These are phyloP conservation scores for Rhinolophus sinicus DNA, from an alignment of 2,113 vertebrate species.

Conservation along the genomic window DNA sequence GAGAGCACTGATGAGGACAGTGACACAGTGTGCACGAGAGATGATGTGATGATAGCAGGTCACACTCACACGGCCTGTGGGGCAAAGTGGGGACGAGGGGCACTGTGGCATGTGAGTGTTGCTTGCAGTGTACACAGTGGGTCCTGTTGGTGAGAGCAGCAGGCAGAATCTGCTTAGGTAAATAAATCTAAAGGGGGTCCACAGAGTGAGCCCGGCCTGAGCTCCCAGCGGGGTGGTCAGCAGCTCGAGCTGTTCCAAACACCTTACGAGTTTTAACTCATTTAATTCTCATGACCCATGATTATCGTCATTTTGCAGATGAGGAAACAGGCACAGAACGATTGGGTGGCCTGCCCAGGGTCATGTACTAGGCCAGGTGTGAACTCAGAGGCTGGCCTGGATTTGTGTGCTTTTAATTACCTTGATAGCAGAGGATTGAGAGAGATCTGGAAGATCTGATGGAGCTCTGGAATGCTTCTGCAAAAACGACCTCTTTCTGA, in stretches of 20 bases:
- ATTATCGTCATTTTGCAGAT: neutral
- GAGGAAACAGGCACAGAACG: neutral
- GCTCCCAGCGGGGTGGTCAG: neutral
- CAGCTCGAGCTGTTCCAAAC: neutral
- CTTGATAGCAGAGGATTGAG: neutral
- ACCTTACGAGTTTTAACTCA: neutral
- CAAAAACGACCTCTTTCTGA: neutral
- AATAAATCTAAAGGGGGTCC: neutral
- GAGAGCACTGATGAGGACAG: neutral
- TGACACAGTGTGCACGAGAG: neutral
- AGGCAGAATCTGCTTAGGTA: neutral
- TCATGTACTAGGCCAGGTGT: neutral
- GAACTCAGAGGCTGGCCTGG: neutral
- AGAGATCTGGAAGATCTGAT: neutral
- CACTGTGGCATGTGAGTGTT: rapidly evolving
- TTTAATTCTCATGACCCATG: neutral
- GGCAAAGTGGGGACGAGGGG: neutral
- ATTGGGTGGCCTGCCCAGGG: neutral
- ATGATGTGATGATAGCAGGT: too few species aligned
- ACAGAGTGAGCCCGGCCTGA: neutral
- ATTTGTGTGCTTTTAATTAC: neutral
- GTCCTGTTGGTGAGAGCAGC: neutral
- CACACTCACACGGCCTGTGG: rapidly evolving
- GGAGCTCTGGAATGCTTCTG: neutral
- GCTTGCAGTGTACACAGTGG: neutral